Base-by-base conservation (phyloP, 2,888 invertebrate genomes). In the Stenodema calcarata region DNA sequence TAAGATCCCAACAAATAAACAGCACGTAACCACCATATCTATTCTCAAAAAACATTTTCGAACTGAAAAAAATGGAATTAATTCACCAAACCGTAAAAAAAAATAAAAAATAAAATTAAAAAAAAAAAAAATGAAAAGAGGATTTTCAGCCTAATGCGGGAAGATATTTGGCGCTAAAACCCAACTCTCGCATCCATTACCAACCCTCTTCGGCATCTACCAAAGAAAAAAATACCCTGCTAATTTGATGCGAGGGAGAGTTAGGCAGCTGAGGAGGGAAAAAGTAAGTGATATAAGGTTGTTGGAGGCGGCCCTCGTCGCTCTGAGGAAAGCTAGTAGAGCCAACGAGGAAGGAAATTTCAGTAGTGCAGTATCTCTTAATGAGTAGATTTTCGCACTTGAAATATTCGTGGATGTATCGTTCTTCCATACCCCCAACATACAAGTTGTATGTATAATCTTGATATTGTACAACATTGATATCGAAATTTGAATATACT, bases 71-170 rank as follows among this genome's bases (percentile, higher is more conserved):
- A 23, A 23, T 7, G 14, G n/a, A 50, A 50, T 62, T 23, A 62
- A 62, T 62, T 62, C n/a, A 62, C 11, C 27, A 18, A 23, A 7
- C 1, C 54, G 16, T 1, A 44, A 44, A 44, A 3, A 0, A 7
- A 54, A 54, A 54, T n/a, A n/a, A n/a, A n/a, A n/a, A n/a, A n/a
- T n/a, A n/a, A n/a, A n/a, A n/a, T n/a, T n/a, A n/a, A n/a, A n/a
- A n/a, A n/a, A n/a, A n/a, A n/a, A n/a, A n/a, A 23, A 44, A 78
- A 78, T 44, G 28, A 44, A 44, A 41, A 41, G 27, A 78, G 75
- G 78, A 78, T 78, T 78, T 78, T 23, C 78, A 44, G 78, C 78
- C 78, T 78, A 78, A 78, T 78, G 78, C 44, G 27, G 44, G 78
- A 78, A 44, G 78, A 78, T 44, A 78, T 78, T 78, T 44, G 44